Conservation (phyloP, 2,888 invertebrate species). For the Nemotelus pantherinus region DNA sequence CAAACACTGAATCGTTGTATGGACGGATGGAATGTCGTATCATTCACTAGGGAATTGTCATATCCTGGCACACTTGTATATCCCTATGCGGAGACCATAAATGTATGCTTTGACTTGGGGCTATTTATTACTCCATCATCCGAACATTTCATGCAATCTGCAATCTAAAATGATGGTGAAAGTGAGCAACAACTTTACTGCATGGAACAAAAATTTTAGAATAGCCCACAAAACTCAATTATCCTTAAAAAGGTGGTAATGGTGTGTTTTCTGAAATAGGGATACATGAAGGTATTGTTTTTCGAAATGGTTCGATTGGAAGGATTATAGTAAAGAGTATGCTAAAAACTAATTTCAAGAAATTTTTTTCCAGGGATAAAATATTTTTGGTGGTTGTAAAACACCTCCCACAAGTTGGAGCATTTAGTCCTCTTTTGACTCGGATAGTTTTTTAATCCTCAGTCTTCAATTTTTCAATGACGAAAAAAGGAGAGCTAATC, state of each 20-base stretch:
- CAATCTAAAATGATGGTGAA: conserved; percentile 31
- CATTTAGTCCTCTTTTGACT: too few relatives aligned
- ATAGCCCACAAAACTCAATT: conserved; percentile 17
- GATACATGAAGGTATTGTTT: background rate
- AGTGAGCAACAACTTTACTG: background rate
- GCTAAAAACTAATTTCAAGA: too few relatives aligned
- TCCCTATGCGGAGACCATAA: too few relatives aligned
- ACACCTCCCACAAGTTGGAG: too few relatives aligned
- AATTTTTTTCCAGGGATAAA: too few relatives aligned
- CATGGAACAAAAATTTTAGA: conserved; percentile 4
- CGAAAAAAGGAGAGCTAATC: too few relatives aligned
- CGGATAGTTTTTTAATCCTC: too few relatives aligned
- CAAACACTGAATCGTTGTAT: too few relatives aligned
- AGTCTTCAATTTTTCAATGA: too few relatives aligned
- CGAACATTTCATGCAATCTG: conserved; percentile 38
- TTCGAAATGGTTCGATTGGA: background rate
- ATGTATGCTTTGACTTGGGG: conserved; percentile 22
- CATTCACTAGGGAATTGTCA: too few relatives aligned
- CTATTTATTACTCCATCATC: conserved; percentile 40
- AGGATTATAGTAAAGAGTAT: background rate
- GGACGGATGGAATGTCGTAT: too few relatives aligned
- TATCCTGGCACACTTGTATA: too few relatives aligned
- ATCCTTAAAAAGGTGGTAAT: conserved; percentile 14
- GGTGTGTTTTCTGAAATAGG: background rate
- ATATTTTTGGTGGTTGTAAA: background rate